Evolutionary conservation across 1,140 invertebrate genomes (phyloP).

Genomic region (Melipona quadrifasciata): DNA sequence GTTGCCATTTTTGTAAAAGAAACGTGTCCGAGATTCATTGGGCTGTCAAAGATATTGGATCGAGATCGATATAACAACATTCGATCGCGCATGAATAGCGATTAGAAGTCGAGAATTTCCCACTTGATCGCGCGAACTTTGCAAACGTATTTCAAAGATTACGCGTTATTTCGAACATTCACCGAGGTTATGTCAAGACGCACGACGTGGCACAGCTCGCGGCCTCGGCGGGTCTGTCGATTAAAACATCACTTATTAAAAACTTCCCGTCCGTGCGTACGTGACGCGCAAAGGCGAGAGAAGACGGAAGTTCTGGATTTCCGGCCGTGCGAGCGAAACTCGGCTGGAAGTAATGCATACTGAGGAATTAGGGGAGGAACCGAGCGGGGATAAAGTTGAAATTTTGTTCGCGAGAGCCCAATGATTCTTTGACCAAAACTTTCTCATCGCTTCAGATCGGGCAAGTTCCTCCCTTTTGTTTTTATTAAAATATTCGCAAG

Average conservation of each 20-base stretch:
- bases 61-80: no score
- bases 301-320: neutral
- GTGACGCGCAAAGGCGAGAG: neutral
- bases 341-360: neutral
- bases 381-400: neutral
- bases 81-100: no score
- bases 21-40: no score
- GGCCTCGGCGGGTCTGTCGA: neutral
- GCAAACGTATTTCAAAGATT: neutral
- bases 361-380: neutral
- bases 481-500: neutral
- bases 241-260: constrained; percentile 12
- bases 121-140: no score
- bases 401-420: neutral
- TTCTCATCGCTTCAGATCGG: neutral
- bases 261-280: neutral
- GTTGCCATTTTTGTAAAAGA: no score
- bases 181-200: neutral
- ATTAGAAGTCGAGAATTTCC: no score
- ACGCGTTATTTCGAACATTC: neutral
- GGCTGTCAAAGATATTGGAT: no score
- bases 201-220: no score
- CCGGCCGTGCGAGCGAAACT: neutral
- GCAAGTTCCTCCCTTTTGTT: neutral
- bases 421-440: neutral